Percentiles rank a stretch among this genome's conserved stretches.
Evolutionary conservation across 2,888 invertebrate species (phyloP).

Genomic region (Eudiplozoon nipponicum): DNA sequence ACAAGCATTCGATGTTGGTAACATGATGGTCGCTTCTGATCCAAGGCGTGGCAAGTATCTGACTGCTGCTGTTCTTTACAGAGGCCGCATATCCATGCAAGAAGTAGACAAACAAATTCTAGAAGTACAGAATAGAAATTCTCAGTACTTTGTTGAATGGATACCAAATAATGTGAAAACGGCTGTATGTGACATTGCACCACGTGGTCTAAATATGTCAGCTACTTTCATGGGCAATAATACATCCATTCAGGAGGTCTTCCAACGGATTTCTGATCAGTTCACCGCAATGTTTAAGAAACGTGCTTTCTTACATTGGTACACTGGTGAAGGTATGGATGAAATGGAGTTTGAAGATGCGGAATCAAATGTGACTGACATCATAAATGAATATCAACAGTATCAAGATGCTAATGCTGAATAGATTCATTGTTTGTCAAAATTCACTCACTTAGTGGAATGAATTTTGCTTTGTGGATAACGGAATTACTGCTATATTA

Average conservation of each 20-base stretch:
- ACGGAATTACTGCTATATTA: too few relatives aligned
- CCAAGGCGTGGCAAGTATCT: slow-evolving; percentile 10
- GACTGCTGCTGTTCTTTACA: slow-evolving; percentile 3
- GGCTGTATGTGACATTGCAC: slow-evolving; percentile 58
- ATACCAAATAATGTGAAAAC: slow-evolving; percentile 58
- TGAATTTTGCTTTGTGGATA: too few relatives aligned
- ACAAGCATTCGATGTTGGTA: slow-evolving; percentile 11
- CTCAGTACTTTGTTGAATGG: slow-evolving; percentile 47
- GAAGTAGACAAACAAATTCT: slow-evolving; percentile 40
- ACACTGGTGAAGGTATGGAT: too few relatives aligned
- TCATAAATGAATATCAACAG: too few relatives aligned
- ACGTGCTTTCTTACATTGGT: slow-evolving; percentile 6
- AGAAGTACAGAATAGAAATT: slow-evolving; percentile 56
- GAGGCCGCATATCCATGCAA: slow-evolving; percentile 8
- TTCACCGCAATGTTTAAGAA: slow-evolving; percentile 37
- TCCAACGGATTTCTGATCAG: slow-evolving; percentile 18
- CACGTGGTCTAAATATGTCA: slow-evolving; percentile 50
- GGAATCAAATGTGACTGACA: too few relatives aligned
- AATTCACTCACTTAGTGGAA: too few relatives aligned
- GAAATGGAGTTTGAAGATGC: too few relatives aligned
- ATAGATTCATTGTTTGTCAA: too few relatives aligned
- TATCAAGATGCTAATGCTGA: too few relatives aligned
- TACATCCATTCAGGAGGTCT: slow-evolving; percentile 18
- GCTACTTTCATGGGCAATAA: slow-evolving; percentile 42
- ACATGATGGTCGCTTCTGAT: slow-evolving; percentile 13